Percentiles rank a stretch among this genome's conserved stretches.
These are phyloP conservation scores for Pissodes strobi DNA, from an alignment of 1,140 invertebrate genomes.

Conservation along the genomic window DNA sequence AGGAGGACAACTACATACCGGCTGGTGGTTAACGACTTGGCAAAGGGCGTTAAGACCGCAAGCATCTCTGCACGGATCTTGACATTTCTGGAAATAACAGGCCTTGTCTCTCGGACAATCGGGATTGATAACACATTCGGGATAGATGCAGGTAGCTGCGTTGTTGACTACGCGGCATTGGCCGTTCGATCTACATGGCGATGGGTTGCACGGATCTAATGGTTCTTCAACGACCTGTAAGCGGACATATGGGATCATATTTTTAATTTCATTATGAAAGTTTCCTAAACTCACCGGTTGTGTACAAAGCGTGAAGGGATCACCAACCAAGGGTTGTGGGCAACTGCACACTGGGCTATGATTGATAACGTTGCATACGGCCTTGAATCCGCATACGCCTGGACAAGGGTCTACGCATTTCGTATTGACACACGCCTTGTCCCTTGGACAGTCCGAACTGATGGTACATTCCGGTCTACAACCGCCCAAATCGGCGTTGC, in stretches of 20 bases:
- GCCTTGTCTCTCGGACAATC: constrained; percentile 81
- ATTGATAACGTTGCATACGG: constrained; percentile 72
- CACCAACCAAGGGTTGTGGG: constrained; percentile 68
- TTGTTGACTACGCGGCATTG: constrained; percentile 74
- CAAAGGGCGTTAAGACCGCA: constrained; percentile 88
- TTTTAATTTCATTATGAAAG: not conserved
- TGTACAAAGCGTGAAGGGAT: constrained; percentile 75
- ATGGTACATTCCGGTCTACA: constrained; percentile 76
- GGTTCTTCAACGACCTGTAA: constrained; percentile 51
- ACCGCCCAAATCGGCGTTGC: constrained; percentile 61
- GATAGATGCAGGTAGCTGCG: constrained; percentile 75
- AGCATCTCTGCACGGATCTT: constrained; percentile 77
- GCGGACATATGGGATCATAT: not conserved
- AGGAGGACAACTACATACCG: constrained; percentile 78
- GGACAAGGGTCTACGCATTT: constrained; percentile 77
- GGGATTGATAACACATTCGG: constrained; percentile 83
- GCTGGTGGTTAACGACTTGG: constrained; percentile 77
- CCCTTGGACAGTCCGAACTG: constrained; percentile 72
- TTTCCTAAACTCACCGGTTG: constrained; percentile 45
- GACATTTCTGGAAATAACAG: constrained; percentile 80
- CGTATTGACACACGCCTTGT: constrained; percentile 73
- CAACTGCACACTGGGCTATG: constrained; percentile 83
- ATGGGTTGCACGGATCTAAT: constrained; percentile 81
- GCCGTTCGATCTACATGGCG: constrained; percentile 78
- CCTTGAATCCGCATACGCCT: constrained; percentile 71